Evolutionary conservation across 2,113 vertebrate genomes (phyloP), one percentile per base, ranked within the genome.

Genomic region (Hystrix cristata): DNA sequence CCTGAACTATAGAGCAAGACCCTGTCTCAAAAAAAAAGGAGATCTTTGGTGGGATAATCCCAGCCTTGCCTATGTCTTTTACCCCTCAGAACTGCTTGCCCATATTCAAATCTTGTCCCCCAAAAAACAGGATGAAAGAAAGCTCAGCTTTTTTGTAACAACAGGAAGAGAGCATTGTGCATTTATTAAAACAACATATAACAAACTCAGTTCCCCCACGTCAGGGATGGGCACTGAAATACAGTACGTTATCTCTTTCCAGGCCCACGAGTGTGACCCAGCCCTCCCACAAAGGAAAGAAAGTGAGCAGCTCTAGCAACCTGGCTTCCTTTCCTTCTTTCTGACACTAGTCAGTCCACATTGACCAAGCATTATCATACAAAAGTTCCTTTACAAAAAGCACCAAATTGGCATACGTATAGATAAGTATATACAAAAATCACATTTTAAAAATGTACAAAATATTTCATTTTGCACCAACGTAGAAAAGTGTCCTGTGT

Each of bases 371-470:
- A 18, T 96, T 74, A 94, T 96, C 80, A 92, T 98, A 98, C 97
- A 96, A 15, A 95, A 96, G 3, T 86, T 0, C n/a, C 91, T 98
- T 98, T 98, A 98, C 90, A 98, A 98, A 99, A 98, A 95, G 97
- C 98, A 98, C 97, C 98, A 97, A 97, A 92, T 97, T 94, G 91
- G 92, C 97, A 84, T 95, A 98, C 86, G 80, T 97, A 98, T 98
- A 38, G 38, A 97, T 97, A 98, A 98, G 97, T 98, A 98, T 98
- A 90, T 99, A 99, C 98, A 99, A 99, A 98, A 97, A 80, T 97
- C 94, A 98, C 97, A 97, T 98, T 97, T 96, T 65, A 98, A 90
- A 98, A 99, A 99, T 34, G 97, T 98, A 98, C 29, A 98, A 99
- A 99, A 99, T 97, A 94, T 85, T 98, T 95, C 97, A 80, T 16